Evolutionary conservation across 2,797 vertebrate genomes (phyloP), one percentile per base, ranked within the genome.

Genomic region (Hapalemur alaotrensis): DNA sequence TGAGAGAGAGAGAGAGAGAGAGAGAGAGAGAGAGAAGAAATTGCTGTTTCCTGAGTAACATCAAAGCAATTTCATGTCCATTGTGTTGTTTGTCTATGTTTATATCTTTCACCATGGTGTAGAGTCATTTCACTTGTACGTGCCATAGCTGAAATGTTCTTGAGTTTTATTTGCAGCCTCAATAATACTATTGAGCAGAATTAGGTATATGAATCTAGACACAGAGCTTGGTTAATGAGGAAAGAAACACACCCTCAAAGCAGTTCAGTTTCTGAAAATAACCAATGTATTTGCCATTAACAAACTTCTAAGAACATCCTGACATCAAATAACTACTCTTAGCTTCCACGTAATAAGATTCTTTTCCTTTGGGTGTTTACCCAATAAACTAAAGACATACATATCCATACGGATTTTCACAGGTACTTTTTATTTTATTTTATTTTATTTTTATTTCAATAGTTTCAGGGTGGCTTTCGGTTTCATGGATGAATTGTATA

Each of bases 241-340:
- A 79, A 90, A 90, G 43, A 96, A 82, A 52, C 30, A 43, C 20
- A 0, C 38, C 69, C 22, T 75, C 38, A 54, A 75, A 85, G 52
- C 65, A 94, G 35, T 80, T 95, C 59, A 87, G 0, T 46, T 93
- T 83, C 87, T 92, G 70, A 93, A 84, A 91, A 94, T 81, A 81
- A 89, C 30, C 30, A 48, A 48, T 81, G 2, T 52, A 35, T 72
- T 96, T 89, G 35, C 73, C 91, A 54, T 59, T 63, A 87, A 81
- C 41, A 46, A 30, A 72, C 32, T 89, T 52, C 11, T 11, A 50
- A 94, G 95, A 93, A 35, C 17, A 87, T 95, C 35, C 17, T 67
- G 13, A 80, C 57, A 59, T 82, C 59, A 89, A 57, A 7, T n/a
- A 76, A 70, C 41, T 82, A 35, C 30, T 86, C 48, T 75, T 59